Base-by-base conservation (phyloP, 2,113 vertebrate species). In the Chaetura pelagica region DNA sequence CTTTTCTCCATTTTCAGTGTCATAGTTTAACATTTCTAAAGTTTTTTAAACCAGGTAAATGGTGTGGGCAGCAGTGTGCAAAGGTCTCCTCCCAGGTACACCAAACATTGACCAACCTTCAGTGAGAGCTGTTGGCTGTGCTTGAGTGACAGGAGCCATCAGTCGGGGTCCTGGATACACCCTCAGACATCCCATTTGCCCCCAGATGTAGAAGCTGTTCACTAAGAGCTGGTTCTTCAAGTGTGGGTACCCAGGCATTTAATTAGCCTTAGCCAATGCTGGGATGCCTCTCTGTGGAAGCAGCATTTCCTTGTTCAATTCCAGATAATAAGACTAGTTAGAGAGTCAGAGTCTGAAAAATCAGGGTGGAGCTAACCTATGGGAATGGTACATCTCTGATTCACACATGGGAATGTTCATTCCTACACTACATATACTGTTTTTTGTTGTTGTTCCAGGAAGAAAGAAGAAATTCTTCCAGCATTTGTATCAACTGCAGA, bases 51-150 rank as follows among this genome's bases (percentile, higher is more conserved):
- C 16, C 14, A 8, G 14, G 9, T 46, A 19, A 18, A 34, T 44
- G 72, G 59, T 57, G 40, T 75, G 10, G 27, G 32, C 57, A 22
- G 10, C 48, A 67, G 5, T 0, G 3, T 19, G n/a, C 24, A 69
- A n/a, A 75, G n/a, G 14, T 22, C 11, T 44, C 12, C 26, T 61
- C 49, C 54, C 26, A 11, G 8, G 17, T 5, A 8, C 0, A 0
- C 34, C 68, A 44, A 54, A 54, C 35, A 22, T 5, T 76, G 75
- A 48, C 38, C 44, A 72, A 40, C 48, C 3, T 5, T 24, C 34
- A 17, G 19, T 8, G 68, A 51, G 42, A 3, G 38, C 68, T 81
- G 38, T 57, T 72, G 59, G 67, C 67, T 80, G 51, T 26, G 61
- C 24, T 12, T 11, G 46, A 40, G 44, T 21, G 64, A 19, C 24